Percentiles rank a stretch among this genome's conserved stretches.
phyloP scores from a whole-genome alignment of 1,140 invertebrate genomes.

The Bombus sylvicola region DNA sequence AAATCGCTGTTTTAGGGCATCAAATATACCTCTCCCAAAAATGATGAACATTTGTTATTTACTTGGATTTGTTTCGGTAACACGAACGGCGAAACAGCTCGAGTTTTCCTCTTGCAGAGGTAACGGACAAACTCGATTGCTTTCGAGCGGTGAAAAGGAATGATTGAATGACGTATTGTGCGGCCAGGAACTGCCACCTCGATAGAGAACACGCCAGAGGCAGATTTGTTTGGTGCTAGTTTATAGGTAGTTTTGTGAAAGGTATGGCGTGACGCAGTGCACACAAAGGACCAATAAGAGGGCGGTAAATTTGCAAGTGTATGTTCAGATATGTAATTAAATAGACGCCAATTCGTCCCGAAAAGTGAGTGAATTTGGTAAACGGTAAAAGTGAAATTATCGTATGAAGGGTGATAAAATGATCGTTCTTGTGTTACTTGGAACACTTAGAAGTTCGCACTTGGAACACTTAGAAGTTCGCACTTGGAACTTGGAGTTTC shows the following conservation, averaged over 20 bases:
- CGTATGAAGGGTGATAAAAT: too few species aligned
- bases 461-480: too few species aligned
- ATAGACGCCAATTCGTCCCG: neutral
- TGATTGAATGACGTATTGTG: conserved; percentile 16
- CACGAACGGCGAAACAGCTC: neutral
- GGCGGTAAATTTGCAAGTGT: neutral
- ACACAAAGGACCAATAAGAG: neutral
- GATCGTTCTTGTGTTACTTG: too few species aligned
- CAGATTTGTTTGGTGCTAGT: neutral
- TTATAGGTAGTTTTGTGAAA: conserved; percentile 11
- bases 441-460: too few species aligned
- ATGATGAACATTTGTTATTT: conserved; percentile 14
- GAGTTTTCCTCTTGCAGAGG: neutral
- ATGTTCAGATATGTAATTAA: neutral
- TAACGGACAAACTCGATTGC: neutral
- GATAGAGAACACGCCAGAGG: neutral
- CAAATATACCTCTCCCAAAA: neutral
- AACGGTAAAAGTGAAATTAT: neutral
- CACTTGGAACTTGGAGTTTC: neutral
- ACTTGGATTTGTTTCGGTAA: neutral
- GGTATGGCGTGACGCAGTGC: neutral
- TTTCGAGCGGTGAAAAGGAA: conserved; percentile 14
- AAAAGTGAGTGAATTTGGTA: neutral
- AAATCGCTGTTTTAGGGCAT: neutral
- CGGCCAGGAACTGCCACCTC: neutral